Percentiles rank a stretch among this genome's conserved stretches.
Evolutionary conservation across 2,888 invertebrate genomes (phyloP).

Genomic region (Nyleta sp.): DNA sequence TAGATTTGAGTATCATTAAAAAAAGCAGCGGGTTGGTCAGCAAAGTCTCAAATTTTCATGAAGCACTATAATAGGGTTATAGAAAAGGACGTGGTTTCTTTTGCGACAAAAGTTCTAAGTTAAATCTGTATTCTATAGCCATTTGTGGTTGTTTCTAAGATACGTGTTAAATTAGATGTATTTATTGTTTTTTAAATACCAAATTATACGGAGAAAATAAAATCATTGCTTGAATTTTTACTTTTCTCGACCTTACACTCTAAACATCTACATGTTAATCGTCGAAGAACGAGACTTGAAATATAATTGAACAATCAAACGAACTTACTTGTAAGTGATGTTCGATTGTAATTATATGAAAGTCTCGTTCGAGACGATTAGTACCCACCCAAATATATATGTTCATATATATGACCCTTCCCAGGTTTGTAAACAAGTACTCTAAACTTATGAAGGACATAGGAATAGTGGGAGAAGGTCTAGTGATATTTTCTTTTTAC

Average conservation of each 20-base stretch:
- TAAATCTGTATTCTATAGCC: too few species aligned
- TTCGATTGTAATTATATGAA: too few species aligned
- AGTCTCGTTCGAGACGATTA: constrained; percentile 15
- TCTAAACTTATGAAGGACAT: constrained; percentile 12
- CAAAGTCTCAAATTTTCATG: constrained; percentile 35
- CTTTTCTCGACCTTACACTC: too few species aligned
- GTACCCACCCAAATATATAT: constrained; percentile 2
- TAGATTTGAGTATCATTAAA: constrained; percentile 46
- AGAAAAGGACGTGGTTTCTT: too few species aligned
- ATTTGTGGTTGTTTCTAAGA: too few species aligned
- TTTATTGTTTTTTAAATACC: too few species aligned
- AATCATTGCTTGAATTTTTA: too few species aligned
- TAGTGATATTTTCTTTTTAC: background rate
- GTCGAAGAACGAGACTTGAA: constrained; percentile 24
- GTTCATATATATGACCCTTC: too few species aligned
- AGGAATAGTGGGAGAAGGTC: background rate
- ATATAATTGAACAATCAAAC: constrained; percentile 20
- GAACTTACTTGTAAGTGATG: too few species aligned
- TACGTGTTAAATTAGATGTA: too few species aligned
- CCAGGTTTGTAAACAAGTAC: background rate
- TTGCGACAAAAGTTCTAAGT: too few species aligned
- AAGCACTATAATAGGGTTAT: constrained; percentile 51
- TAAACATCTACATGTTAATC: constrained; percentile 54
- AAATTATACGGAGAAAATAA: too few species aligned
- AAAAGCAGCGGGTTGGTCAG: constrained; percentile 54